Percentiles rank a stretch among this genome's conserved stretches.
Evolutionary conservation across 2,888 invertebrate species (phyloP).

Genomic region (Leucophenga maculata): DNA sequence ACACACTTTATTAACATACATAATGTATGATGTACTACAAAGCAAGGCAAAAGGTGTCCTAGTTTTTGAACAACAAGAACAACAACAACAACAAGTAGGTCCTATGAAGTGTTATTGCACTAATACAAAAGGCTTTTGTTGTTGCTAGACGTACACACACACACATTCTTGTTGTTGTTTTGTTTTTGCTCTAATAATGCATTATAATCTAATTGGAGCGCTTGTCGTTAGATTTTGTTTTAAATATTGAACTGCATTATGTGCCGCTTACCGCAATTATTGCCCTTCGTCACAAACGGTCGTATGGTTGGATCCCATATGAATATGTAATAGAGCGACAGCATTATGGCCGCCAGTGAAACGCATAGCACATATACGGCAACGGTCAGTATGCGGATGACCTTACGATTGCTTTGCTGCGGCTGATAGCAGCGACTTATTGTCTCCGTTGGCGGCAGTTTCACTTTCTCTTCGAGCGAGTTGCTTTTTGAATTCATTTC

Average conservation of each 20-base stretch:
- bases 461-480: conserved; percentile 72
- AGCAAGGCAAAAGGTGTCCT: no score
- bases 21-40: no score
- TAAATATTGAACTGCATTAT: no score
- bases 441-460: conserved; percentile 72
- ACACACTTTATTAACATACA: no score
- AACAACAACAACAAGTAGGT: conserved; percentile 29
- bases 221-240: no score
- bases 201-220: no score
- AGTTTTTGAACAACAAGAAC: conserved; percentile 31
- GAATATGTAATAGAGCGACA: conserved; percentile 94
- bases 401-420: conserved; percentile 78
- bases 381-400: conserved; percentile 92
- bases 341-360: conserved; percentile 92
- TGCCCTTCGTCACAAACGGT: conserved; percentile 70
- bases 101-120: neutral
- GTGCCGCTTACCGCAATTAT: conserved; percentile 71
- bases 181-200: no score
- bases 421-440: conserved; percentile 76
- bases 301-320: conserved; percentile 87
- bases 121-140: neutral
- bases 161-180: no score
- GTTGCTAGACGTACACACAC: no score
- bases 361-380: conserved; percentile 95
- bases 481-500: conserved; percentile 70